Conservation (phyloP, 2,888 invertebrate species). For the Leptodirus hochenwartii region DNA sequence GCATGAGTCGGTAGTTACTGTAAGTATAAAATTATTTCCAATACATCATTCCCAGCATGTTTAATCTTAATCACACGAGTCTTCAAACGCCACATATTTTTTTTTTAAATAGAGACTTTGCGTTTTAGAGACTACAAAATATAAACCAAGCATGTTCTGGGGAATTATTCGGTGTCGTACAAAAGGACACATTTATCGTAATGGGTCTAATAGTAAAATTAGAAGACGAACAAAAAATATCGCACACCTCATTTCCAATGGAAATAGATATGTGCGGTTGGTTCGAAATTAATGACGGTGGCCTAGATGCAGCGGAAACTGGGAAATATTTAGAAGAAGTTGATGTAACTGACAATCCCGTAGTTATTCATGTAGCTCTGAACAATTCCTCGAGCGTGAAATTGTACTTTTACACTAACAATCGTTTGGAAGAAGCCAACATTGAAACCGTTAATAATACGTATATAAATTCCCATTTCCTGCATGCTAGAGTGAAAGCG, state of each 20-base stretch:
- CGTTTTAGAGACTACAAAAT: conserved; percentile 47
- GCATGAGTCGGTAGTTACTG: too few species aligned
- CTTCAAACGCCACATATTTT: too few species aligned
- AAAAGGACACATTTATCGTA: conserved; percentile 44
- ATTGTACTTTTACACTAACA: conserved; percentile 51
- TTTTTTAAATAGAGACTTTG: too few species aligned
- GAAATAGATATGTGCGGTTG: conserved; percentile 63
- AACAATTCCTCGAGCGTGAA: conserved; percentile 35
- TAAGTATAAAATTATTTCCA: too few species aligned
- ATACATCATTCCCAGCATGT: too few species aligned
- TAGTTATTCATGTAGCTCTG: conserved; percentile 40
- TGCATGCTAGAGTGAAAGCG: conserved; percentile 49
- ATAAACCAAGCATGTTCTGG: conserved; percentile 44
- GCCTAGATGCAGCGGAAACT: conserved; percentile 39
- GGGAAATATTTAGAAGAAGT: conserved; percentile 48
- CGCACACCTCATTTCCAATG: conserved; percentile 62
- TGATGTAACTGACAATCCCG: conserved; percentile 64
- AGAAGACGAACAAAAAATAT: too few species aligned
- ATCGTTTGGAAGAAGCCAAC: conserved; percentile 45
- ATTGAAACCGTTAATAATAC: conserved; percentile 42
- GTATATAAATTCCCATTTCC: conserved; percentile 48
- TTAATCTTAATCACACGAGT: too few species aligned
- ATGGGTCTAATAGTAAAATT: too few species aligned
- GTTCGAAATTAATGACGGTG: conserved; percentile 42
- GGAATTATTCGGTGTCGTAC: conserved; percentile 56